Percentiles rank a stretch among this genome's conserved stretches.
Evolutionary conservation across 1,140 invertebrate genomes (phyloP).

Genomic region (Kradibia gibbosae): DNA sequence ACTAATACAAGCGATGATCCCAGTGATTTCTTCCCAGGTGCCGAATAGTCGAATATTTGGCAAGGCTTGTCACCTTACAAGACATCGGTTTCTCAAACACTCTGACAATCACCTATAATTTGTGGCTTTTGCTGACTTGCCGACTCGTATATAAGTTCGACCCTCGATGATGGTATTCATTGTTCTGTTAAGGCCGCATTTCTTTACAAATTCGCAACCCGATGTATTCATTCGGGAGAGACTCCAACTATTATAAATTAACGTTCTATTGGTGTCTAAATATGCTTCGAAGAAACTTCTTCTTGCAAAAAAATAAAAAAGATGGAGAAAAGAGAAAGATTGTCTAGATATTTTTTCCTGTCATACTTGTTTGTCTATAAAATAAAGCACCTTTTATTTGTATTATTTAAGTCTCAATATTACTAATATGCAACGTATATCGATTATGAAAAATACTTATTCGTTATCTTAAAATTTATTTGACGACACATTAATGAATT

Average conservation of each 20-base stretch:
- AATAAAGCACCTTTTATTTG: conserved; percentile 41
- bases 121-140: conserved; percentile 59
- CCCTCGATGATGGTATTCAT: conserved; percentile 61
- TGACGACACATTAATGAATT: not conserved
- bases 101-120: conserved; percentile 66
- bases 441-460: not conserved
- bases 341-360: conserved; percentile 44
- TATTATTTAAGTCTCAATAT: conserved; percentile 22
- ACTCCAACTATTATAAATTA: conserved; percentile 48
- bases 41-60: conserved; percentile 36
- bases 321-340: too few species aligned
- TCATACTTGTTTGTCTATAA: conserved; percentile 46
- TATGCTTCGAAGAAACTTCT: not conserved
- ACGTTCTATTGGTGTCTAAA: conserved; percentile 28
- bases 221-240: conserved; percentile 31
- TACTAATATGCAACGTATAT: not conserved
- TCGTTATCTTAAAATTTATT: not conserved
- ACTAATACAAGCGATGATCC: too few species aligned
- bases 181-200: conserved; percentile 58
- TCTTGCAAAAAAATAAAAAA: not conserved
- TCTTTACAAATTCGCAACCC: conserved; percentile 25
- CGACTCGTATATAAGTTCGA: conserved; percentile 40
- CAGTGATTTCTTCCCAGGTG: conserved; percentile 38
- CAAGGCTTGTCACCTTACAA: conserved; percentile 61
- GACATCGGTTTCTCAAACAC: conserved; percentile 36